These are phyloP conservation scores for Perdita meconis DNA, from an alignment of 2,888 invertebrate species.

Conservation along the genomic window DNA sequence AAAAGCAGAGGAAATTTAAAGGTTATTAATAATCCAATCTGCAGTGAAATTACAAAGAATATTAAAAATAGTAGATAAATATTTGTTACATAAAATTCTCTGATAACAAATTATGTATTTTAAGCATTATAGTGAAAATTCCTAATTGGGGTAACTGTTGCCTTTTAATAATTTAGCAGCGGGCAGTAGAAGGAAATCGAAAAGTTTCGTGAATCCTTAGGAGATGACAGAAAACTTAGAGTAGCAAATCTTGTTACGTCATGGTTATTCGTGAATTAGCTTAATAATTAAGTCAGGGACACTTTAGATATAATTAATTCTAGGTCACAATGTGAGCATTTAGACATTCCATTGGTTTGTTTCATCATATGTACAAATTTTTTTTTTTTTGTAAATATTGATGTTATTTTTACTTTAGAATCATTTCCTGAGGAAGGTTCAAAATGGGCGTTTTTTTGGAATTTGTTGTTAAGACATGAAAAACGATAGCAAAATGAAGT, in stretches of 20 bases:
- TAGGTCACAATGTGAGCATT: background rate
- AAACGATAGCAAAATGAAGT: no score
- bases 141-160: background rate
- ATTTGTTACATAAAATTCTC: no score
- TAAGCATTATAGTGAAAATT: no score
- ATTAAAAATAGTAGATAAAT: no score
- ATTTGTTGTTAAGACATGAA: no score
- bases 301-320: background rate
- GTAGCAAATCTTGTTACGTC: conserved; percentile 48
- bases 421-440: no score
- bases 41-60: background rate
- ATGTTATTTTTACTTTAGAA: no score
- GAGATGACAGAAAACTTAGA: conserved; percentile 60
- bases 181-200: no score
- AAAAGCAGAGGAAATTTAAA: background rate
- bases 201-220: conserved; percentile 56
- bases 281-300: conserved; percentile 11
- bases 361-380: background rate
- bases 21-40: background rate
- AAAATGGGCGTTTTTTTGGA: no score
- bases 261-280: conserved; percentile 37
- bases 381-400: no score
- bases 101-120: no score
- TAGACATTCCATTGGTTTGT: background rate
- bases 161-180: no score